Evolutionary conservation across 2,113 vertebrate genomes (phyloP), one percentile per base, ranked within the genome.

Genomic region (Hydrolagus affinis): DNA sequence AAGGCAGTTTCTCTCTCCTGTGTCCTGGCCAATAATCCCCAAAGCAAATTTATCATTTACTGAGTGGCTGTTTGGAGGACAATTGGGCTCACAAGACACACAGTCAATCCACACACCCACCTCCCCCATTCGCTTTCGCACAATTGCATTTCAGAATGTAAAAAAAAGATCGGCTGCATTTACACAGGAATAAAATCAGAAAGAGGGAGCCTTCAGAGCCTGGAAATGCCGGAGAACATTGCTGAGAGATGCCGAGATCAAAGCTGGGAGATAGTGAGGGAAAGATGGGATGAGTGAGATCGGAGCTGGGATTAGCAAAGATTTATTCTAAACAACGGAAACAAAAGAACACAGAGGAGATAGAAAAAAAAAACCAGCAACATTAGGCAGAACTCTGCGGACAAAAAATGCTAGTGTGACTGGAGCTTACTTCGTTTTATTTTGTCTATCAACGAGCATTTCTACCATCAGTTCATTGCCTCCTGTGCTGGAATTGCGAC

Each of bases 221-320:
- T 83, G 78, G 62, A 68, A 83, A 32, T 32, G 44, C 44, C 44
- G 32, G 59, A 64, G 78, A 83, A 83, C 59, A 83, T 23, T 30
- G 62, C 62, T 66, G 78, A 66, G 60, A 66, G 78, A 66, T 83
- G 60, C 60, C 8, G 78, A 83, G 78, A 83, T 83, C 78, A 66
- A 83, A 83, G 78, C 78, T 21, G 25, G 23, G 60, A 83, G 60
- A 66, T 66, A 66, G 15, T 66, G 7, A 17, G 66, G 78, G 60
- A 83, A 83, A 30, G 15, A 59, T 21, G 78, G 60, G 62, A 83
- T 66, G 64, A 83, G 57, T 66, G 32, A 83, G 78, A 66, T 83
- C 78, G 66, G 32, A 66, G 78, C 28, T 32, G 25, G 25, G 78
- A 83, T 68, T 44, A 83, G 62, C 19, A 19, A 66, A 66, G 78